Conservation (phyloP, 2,113 vertebrate genomes). For the Sylvicapra grimmia region DNA sequence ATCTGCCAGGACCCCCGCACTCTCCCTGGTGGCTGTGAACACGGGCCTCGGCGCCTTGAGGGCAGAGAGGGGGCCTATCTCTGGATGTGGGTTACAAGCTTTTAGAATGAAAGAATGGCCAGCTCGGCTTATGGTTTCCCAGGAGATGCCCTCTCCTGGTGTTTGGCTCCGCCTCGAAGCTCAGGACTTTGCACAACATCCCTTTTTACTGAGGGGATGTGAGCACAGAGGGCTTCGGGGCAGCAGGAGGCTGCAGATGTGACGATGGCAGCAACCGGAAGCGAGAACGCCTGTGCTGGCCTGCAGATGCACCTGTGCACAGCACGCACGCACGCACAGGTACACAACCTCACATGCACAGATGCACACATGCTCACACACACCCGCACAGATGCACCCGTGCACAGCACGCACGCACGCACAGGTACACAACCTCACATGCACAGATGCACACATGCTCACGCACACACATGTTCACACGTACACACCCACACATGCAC, state of each 20-base stretch:
- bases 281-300: neutral
- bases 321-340: rapidly evolving
- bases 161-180: neutral
- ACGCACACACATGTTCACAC: too few relatives aligned
- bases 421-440: too few relatives aligned
- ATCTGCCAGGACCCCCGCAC: neutral
- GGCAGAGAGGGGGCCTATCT: neutral
- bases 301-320: rapidly evolving
- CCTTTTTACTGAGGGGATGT: neutral
- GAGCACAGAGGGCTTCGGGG: neutral
- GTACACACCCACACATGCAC: rapidly evolving
- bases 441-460: too few relatives aligned
- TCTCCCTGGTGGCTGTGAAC: neutral
- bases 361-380: too few relatives aligned
- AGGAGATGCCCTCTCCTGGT: neutral
- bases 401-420: too few relatives aligned
- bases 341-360: too few relatives aligned
- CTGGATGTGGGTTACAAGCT: neutral
- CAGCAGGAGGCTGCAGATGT: rapidly evolving
- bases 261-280: rapidly evolving
- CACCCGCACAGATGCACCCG: too few relatives aligned
- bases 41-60: rapidly evolving
- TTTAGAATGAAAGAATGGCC: neutral
- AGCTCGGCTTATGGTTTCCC: rapidly evolving
- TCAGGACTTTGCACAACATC: neutral